A percentile compares a stretch with the other conserved stretches of the same genome.
These are phyloP conservation scores for Anagrus nilaparvatae DNA, from an alignment of 1,140 invertebrate species.

Conservation along the genomic window DNA sequence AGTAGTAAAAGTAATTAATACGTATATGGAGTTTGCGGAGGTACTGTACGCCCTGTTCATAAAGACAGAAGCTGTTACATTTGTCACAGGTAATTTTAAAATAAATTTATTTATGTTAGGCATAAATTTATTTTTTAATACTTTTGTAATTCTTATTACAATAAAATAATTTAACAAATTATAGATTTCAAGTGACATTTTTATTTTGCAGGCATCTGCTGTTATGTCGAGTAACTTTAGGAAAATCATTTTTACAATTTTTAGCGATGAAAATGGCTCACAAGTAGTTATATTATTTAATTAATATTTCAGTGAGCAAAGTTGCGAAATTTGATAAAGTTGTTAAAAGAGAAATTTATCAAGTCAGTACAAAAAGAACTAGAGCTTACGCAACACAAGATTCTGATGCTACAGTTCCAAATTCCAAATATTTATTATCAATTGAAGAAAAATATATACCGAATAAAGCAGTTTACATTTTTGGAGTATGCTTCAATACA, in stretches of 20 bases:
- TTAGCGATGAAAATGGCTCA: conserved; percentile 98
- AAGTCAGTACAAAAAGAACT: conserved; percentile 79
- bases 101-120: too few species aligned
- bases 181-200: conserved; percentile 11
- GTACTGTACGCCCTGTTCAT: conserved; percentile 90
- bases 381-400: conserved; percentile 64
- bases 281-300: conserved; percentile 13
- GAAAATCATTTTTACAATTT: conserved; percentile 90
- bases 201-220: conserved; percentile 70
- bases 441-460: conserved; percentile 57
- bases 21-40: conserved; percentile 92
- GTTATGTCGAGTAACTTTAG: conserved; percentile 85
- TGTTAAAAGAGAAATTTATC: conserved; percentile 86
- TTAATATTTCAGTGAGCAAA: conserved; percentile 32
- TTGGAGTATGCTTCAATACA: conserved; percentile 92
- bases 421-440: conserved; percentile 61
- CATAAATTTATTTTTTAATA: too few species aligned
- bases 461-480: conserved; percentile 29
- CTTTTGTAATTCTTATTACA: conserved; percentile 4
- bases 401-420: conserved; percentile 49
- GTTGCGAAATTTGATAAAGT: conserved; percentile 79
- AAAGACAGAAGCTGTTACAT: conserved; percentile 72
- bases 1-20: conserved; percentile 97
- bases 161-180: conserved; percentile 4
- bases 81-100: conserved; percentile 61